These are phyloP conservation scores for Artibeus jamaicensis DNA, from an alignment of 2,797 vertebrate species.

Conservation along the genomic window DNA sequence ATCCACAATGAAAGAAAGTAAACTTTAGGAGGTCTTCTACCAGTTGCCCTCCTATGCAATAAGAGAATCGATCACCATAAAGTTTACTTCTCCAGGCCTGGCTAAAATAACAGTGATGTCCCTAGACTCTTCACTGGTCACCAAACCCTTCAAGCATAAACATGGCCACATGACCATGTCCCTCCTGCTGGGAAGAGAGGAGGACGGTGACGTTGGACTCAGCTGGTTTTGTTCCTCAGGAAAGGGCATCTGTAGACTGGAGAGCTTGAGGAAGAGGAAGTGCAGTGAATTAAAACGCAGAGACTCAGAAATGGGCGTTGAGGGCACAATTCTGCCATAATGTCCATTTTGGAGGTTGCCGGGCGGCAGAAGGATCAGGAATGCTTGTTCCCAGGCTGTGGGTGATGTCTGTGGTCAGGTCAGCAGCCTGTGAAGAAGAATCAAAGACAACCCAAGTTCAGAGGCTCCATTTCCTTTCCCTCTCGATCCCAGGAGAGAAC, in stretches of 20 bases:
- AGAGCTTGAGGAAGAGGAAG: background rate
- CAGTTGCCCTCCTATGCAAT: background rate
- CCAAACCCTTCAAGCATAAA: background rate
- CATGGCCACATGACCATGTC: background rate
- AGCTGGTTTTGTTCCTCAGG: background rate
- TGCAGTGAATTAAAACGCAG: background rate
- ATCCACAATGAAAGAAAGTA: background rate
- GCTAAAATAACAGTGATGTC: background rate
- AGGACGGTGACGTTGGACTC: background rate
- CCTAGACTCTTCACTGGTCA: background rate
- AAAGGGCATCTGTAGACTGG: background rate
- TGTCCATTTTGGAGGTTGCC: background rate
- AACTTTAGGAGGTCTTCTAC: background rate
- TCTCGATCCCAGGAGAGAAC: background rate
- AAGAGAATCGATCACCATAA: background rate
- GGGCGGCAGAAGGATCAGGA: background rate
- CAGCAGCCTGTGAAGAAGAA: background rate
- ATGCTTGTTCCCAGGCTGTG: background rate
- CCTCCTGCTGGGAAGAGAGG: background rate
- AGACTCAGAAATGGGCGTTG: background rate
- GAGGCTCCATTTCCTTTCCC: background rate
- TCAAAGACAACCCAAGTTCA: background rate
- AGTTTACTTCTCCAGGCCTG: background rate
- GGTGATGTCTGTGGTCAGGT: background rate
- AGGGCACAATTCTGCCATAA: fast-evolving